Conservation (phyloP, 2,888 invertebrate genomes). For the Drosophila putrida region DNA sequence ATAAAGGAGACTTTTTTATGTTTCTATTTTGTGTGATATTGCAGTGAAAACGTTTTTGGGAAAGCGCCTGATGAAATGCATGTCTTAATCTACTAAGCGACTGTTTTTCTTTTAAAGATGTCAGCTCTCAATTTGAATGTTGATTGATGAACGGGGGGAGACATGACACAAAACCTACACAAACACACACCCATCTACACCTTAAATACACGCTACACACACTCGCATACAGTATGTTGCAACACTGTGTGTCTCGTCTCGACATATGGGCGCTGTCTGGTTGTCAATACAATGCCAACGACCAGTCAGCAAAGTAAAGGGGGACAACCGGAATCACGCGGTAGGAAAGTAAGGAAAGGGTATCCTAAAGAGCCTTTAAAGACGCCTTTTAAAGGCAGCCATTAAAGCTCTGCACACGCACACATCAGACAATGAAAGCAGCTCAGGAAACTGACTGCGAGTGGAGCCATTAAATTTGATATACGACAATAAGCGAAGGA, state of each 20-base stretch:
- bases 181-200: not conserved
- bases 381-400: constrained; percentile 31
- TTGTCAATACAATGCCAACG: constrained; percentile 55
- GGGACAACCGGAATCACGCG: not conserved
- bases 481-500: constrained; percentile 76
- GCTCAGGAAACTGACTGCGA: constrained; percentile 62
- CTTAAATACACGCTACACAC: not conserved
- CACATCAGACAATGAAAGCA: constrained; percentile 50
- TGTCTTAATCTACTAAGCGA: constrained; percentile 23
- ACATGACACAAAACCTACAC: constrained; percentile 7
- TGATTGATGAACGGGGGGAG: constrained; percentile 60
- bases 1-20: not conserved
- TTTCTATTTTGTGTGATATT: not conserved
- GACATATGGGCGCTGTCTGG: constrained; percentile 60
- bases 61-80: constrained; percentile 8
- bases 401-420: constrained; percentile 61
- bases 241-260: constrained; percentile 22
- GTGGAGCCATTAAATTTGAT: constrained; percentile 74
- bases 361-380: constrained; percentile 25
- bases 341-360: not conserved
- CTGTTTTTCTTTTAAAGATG: constrained; percentile 7
- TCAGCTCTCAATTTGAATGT: constrained; percentile 54
- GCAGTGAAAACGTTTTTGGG: constrained; percentile 5
- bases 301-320: constrained; percentile 15
- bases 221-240: not conserved